Evolutionary conservation across 2,888 invertebrate genomes (phyloP), one percentile per base, ranked within the genome.

Genomic region (Philaethria dido): DNA sequence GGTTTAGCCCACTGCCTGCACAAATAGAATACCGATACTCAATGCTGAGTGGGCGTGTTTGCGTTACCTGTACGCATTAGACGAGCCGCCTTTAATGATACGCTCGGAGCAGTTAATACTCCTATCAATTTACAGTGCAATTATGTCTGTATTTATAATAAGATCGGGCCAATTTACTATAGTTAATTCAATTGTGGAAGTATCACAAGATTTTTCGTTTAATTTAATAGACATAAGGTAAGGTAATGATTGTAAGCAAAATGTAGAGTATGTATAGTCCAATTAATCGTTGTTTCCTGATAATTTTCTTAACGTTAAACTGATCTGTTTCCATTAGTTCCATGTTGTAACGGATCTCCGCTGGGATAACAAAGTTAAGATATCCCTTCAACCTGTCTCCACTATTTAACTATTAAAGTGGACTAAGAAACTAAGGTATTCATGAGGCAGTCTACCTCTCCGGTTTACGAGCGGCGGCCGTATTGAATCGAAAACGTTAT

Each of bases 381-480:
- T 69, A 66, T 66, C 80, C 81, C 73, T 79, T 80, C 81, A 78
- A 45, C 63, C 79, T 77, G 79, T 78, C 79, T 80, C 75, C 72
- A 79, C 87, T 88, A 83, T 89, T 90, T 89, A 89, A 89, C 86
- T 89, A 90, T 90, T 90, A 86, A 91, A 86, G 81, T 78, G 80
- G 82, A 80, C 83, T 81, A 71, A 74, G 72, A 71, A 69, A 81
- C 86, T 92, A 88, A 89, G 86, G 84, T 90, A 91, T 91, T 91
- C 91, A 92, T 91, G 91, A 87, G 85, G 78, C 86, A 86, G 86
- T 86, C 86, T 84, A 83, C 83, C 79, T 80, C 82, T 82, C 83
- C 80, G 81, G 84, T 85, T 90, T 90, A 90, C 89, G 88, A 87
- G 81, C 83, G 79, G 80, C 81, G 83, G 84, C 85, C 84, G 84